Evolutionary conservation across 2,888 invertebrate species (phyloP), one percentile per base, ranked within the genome.

Genomic region (Oscheius sp.): DNA sequence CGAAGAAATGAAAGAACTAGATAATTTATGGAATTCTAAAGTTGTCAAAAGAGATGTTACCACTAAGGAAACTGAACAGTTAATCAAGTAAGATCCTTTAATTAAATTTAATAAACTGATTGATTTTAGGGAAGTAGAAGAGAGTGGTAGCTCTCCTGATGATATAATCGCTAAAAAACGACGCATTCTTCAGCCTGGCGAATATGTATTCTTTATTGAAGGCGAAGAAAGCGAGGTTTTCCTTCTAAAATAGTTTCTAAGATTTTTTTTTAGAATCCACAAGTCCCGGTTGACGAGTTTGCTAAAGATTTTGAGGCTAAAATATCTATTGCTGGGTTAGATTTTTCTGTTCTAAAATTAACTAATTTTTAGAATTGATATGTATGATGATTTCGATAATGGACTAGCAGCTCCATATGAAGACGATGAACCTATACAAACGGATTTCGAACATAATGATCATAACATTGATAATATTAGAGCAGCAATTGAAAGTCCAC

Each of bases 191-290:
- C 58, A 25, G 5, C 68, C 68, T 6, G 68, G 68, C 8, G 34
- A 37, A 15, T 68, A 68, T 29, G n/a, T 61, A 1, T 58, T 68
- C 27, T 68, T 68, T 29, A 61, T 68, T 20, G 48, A 46, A 46
- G 29, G 33, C 10, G 61, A 55, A 10, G 17, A 12, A 4, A 27
- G 17, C 20, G 55, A 58, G 33, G 42, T 64, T 29, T 45, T 64
- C 15, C 8, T n/a, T 8, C 15, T 27, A 10, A n/a, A 17, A 52
- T n/a, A 2, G 8, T 12, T 37, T 1, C 3, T 17, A n/a, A 45
- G 4, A 33, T 37, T 17, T 5, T 6, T 33, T 52, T 53, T 23
- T 23, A 65, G 65, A 52, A 55, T 39, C 17, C 33, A 6, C 27
- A 25, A 31, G 15, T 64, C 17, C 65, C 65, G 5, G 29, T 42